Evolutionary conservation across 2,113 vertebrate genomes (phyloP).

Genomic region (Poicephalus gulielmi): DNA sequence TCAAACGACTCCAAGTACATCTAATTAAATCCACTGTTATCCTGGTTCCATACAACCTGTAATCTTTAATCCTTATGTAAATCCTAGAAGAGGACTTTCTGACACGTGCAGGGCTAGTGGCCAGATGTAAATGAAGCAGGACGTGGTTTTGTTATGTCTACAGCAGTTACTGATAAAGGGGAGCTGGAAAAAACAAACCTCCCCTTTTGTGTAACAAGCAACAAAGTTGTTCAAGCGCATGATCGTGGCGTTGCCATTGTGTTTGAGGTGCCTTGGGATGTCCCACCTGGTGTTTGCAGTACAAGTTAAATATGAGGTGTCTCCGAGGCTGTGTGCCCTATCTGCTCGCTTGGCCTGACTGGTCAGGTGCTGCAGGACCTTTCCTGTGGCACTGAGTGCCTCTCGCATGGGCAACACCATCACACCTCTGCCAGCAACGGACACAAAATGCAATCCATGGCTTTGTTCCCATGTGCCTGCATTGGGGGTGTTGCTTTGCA

Average conservation of each 20-base stretch:
- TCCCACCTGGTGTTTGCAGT: not conserved
- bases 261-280: not conserved
- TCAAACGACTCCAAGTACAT: rapidly evolving
- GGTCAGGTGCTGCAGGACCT: not conserved
- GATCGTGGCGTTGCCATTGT: rapidly evolving
- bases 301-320: not conserved
- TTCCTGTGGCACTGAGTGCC: not conserved
- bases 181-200: not conserved
- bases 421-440: not conserved
- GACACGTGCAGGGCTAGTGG: not conserved
- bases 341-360: not conserved
- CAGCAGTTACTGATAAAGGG: not conserved
- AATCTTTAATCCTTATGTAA: not conserved
- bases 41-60: not conserved
- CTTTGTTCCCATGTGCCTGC: not conserved
- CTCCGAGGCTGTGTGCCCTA: not conserved
- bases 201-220: not conserved
- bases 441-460: not conserved
- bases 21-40: not conserved
- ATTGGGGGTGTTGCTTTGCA: not conserved
- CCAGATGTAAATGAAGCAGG: not conserved
- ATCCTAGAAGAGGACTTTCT: not conserved
- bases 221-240: rapidly evolving
- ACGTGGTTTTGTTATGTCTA: not conserved
- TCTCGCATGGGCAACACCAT: not conserved